Conservation (phyloP, 2,888 invertebrate genomes). For the Apantesis nais region DNA sequence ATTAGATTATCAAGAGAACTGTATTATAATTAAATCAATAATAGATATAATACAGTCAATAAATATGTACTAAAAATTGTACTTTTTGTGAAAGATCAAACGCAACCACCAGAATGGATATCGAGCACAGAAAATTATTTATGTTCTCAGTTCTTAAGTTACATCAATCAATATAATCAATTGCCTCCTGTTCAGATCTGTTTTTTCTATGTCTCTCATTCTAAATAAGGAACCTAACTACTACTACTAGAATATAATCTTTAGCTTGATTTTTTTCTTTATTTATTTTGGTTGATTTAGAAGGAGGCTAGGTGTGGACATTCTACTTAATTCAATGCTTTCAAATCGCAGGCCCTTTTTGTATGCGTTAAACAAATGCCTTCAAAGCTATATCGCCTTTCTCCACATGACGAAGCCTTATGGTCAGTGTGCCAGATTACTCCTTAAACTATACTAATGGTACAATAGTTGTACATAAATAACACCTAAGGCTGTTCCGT, state of each 20-base stretch:
- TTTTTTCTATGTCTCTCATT: not conserved
- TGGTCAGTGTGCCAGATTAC: not conserved
- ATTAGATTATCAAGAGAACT: not conserved
- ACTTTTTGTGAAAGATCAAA: too few species aligned
- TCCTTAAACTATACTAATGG: not conserved
- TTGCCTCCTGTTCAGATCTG: not conserved
- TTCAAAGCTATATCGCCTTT: not conserved
- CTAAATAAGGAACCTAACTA: not conserved
- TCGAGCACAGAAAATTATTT: too few species aligned
- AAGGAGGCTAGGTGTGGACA: not conserved
- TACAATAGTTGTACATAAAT: not conserved
- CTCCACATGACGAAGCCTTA: not conserved
- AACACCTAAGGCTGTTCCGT: conserved; percentile 12
- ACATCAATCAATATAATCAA: not conserved
- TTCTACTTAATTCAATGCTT: not conserved
- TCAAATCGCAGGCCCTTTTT: not conserved
- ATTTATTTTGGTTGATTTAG: not conserved
- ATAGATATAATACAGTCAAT: too few species aligned
- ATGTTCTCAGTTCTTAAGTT: not conserved
- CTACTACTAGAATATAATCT: too few species aligned
- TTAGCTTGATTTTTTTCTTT: too few species aligned
- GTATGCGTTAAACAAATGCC: not conserved
- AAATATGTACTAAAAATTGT: not conserved
- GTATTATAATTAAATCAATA: not conserved
- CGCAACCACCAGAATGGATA: too few species aligned